Evolutionary conservation across 1,140 invertebrate species (phyloP).

Genomic region (Delia radicum): DNA sequence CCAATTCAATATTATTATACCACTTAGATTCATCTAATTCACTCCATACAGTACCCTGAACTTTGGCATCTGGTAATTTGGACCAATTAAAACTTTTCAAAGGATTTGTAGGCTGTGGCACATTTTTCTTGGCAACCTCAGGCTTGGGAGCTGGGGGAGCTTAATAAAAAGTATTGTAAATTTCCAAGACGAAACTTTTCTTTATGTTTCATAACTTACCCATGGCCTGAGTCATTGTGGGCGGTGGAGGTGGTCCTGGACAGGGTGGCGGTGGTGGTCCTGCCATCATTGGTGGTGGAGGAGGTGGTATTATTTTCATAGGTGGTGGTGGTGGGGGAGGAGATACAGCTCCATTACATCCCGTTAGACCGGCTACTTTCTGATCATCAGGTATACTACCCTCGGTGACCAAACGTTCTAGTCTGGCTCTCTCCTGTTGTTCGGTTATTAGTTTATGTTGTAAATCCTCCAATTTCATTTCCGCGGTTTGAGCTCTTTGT

Average conservation of each 20-base stretch:
- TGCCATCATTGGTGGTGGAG: constrained; percentile 58
- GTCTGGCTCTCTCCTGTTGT: constrained; percentile 74
- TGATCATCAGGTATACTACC: constrained; percentile 91
- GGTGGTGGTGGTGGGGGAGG: constrained; percentile 66
- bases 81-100: constrained; percentile 98
- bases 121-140: constrained; percentile 68
- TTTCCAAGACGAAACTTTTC: not conserved
- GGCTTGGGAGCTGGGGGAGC: constrained; percentile 60
- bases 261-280: constrained; percentile 55
- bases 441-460: constrained; percentile 77
- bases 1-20: constrained; percentile 88
- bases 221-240: constrained; percentile 55
- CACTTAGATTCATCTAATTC: constrained; percentile 91
- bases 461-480: constrained; percentile 73
- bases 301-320: constrained; percentile 60
- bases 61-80: constrained; percentile 84
- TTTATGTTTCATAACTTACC: constrained; percentile 35
- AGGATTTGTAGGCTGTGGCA: constrained; percentile 87
- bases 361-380: constrained; percentile 65
- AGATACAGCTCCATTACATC: constrained; percentile 55
- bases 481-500: constrained; percentile 73
- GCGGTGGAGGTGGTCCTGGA: constrained; percentile 45
- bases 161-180: constrained; percentile 23
- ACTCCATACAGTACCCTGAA: constrained; percentile 91
- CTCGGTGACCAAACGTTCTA: constrained; percentile 82